Evolutionary conservation across 2,113 vertebrate species (phyloP), one percentile per base, ranked within the genome.

Genomic region (Hyperoodon ampullatus): DNA sequence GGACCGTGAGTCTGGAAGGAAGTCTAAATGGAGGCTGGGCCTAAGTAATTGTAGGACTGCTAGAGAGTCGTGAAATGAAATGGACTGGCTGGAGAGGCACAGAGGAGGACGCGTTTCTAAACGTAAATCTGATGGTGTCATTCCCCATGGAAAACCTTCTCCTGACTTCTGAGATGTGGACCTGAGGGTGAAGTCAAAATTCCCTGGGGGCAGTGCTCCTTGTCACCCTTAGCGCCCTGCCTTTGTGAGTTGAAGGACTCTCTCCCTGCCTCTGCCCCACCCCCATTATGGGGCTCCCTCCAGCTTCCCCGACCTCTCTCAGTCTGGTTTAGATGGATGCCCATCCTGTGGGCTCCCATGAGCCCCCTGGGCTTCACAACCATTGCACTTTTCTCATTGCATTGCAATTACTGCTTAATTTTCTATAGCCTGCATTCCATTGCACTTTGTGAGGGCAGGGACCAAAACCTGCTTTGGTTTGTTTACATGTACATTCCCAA

Each of bases 101-200:
- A 28, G 66, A 81, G 71, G 71, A 50, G 39, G 71, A 53, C 24
- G 7, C 2, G 2, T 47, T 65, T 88, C 26, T 30, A 26, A 71
- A 83, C 9, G 4, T 7, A 70, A 53, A 65, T 28, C 44, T 30
- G 63, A 23, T 81, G 18, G 2, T 30, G 13, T 19, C 19, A 8
- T 26, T 28, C 74, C 66, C 21, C 10, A 0, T 5, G 6, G n/a
- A n/a, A 53, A 12, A 18, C 12, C 42, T 24, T 13, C 44, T 11
- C 16, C 35, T 71, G 8, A 23, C 26, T 39, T 35, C 2, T 3
- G 24, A 24, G 11, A 33, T 2, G 3, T 1, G 55, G 7, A 21
- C 14, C 80, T 16, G 26, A 82, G 47, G 39, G 86, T 26, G 26
- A 16, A 16, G 5, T 50, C 58, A 23, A 53, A 75, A 47, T 5